These are phyloP conservation scores for Mamestra brassicae DNA, from an alignment of 2,888 invertebrate species.

Conservation along the genomic window DNA sequence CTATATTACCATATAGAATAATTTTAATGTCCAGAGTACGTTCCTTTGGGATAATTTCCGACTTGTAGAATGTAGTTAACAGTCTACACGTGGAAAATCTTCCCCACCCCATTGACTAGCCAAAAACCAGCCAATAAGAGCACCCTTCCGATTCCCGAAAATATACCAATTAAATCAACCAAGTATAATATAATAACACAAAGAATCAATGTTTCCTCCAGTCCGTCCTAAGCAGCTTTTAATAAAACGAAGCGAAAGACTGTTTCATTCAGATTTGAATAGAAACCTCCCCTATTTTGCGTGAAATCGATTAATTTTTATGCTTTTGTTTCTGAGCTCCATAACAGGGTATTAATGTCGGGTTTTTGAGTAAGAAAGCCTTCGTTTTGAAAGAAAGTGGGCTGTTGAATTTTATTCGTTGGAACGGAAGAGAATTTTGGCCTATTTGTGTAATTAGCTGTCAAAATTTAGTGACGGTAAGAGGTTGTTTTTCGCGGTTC, in stretches of 20 bases:
- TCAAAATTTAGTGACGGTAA: conserved; percentile 51
- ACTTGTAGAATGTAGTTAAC: no score
- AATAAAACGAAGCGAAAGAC: conserved; percentile 51
- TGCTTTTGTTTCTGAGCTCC: conserved; percentile 56
- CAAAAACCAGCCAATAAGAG: not conserved
- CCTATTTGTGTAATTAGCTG: conserved; percentile 61
- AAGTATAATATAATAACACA: conserved; percentile 31
- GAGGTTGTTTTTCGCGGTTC: conserved; percentile 39
- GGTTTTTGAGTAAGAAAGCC: conserved; percentile 60
- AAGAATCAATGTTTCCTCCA: conserved; percentile 45
- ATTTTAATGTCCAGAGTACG: no score
- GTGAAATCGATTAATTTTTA: conserved; percentile 65
- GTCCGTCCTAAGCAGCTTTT: conserved; percentile 47
- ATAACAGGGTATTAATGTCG: conserved; percentile 58
- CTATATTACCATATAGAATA: no score
- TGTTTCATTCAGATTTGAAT: conserved; percentile 54
- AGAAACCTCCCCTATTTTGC: conserved; percentile 38
- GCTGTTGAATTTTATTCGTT: conserved; percentile 59
- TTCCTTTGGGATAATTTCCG: no score
- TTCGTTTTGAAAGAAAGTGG: conserved; percentile 58
- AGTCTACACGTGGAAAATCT: not conserved
- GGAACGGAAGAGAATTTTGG: conserved; percentile 46
- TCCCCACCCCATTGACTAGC: not conserved
- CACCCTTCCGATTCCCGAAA: conserved; percentile 9
- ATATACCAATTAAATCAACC: conserved; percentile 47